A percentile compares a stretch with the other conserved stretches of the same genome.
Conservation (phyloP, 2,888 invertebrate genomes). For the Halocaridina rubra region DNA sequence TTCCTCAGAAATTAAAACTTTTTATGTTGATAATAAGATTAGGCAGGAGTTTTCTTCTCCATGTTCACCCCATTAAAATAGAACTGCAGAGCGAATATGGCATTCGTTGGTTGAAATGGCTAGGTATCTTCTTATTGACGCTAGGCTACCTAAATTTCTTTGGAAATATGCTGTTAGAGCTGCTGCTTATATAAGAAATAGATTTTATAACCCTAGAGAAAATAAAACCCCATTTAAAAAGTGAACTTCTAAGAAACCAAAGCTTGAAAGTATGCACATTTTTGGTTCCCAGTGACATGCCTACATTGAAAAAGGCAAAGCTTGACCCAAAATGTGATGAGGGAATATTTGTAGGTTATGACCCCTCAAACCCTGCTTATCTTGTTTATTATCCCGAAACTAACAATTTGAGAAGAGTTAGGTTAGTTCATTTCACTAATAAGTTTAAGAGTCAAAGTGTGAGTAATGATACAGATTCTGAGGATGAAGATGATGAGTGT, state of each 20-base stretch:
- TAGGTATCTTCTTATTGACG: neutral
- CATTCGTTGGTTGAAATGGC: no score
- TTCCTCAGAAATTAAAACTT: no score
- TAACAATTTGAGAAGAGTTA: neutral
- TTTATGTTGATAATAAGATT: no score
- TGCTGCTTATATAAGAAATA: neutral
- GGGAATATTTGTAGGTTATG: neutral
- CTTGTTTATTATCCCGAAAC: no score
- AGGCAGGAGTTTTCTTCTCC: no score
- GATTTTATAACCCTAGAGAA: conserved; percentile 1
- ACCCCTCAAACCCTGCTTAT: neutral
- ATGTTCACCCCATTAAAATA: no score
- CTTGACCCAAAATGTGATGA: neutral
- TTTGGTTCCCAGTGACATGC: conserved; percentile 13
- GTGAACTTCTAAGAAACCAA: neutral
- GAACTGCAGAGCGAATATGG: no score
- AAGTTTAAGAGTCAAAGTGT: neutral
- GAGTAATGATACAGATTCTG: neutral
- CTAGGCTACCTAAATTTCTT: neutral
- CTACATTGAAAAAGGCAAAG: neutral
- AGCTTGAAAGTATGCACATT: neutral
- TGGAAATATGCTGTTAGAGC: conserved; percentile 10
- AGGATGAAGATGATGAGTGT: neutral
- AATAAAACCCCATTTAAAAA: conserved; percentile 8
- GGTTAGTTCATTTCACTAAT: neutral